Evolutionary conservation across 1,140 invertebrate genomes (phyloP).

Genomic region (Helicoverpa zea): DNA sequence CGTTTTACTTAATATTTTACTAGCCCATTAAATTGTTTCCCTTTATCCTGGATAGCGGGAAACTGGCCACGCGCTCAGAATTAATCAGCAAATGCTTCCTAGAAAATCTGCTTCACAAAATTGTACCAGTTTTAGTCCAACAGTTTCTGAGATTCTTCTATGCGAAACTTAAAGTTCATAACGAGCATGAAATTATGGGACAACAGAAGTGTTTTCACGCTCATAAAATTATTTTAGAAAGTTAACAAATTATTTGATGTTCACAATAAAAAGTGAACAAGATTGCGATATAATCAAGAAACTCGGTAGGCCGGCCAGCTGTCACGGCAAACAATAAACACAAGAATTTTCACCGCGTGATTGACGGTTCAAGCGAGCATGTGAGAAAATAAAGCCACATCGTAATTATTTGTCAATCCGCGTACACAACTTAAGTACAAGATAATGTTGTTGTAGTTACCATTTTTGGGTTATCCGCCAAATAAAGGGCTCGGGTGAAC

Average conservation of each 20-base stretch:
- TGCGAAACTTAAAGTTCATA: neutral
- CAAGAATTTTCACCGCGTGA: constrained; percentile 27
- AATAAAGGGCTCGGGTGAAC: constrained; percentile 73
- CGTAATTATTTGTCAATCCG: constrained; percentile 38
- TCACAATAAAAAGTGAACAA: constrained; percentile 22
- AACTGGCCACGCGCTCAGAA: constrained; percentile 11
- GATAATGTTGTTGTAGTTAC: constrained; percentile 48
- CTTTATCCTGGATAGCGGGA: constrained; percentile 19
- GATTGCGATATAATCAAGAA: constrained; percentile 21
- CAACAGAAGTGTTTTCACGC: neutral
- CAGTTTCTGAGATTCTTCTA: neutral
- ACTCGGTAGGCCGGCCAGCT: constrained; percentile 16
- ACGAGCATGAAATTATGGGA: neutral
- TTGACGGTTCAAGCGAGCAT: neutral
- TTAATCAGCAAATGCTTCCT: constrained; percentile 28
- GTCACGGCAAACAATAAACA: constrained; percentile 9
- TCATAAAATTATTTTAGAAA: constrained; percentile 21
- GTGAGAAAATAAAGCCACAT: constrained; percentile 27
- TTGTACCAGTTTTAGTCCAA: neutral
- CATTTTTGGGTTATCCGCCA: constrained; percentile 58
- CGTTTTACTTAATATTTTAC: constrained; percentile 42
- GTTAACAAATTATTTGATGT: constrained; percentile 12
- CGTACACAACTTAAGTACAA: constrained; percentile 34
- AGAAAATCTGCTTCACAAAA: neutral
- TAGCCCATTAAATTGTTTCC: constrained; percentile 17